Conservation (phyloP, 1,140 invertebrate genomes). For the Bombus pyrosoma region DNA sequence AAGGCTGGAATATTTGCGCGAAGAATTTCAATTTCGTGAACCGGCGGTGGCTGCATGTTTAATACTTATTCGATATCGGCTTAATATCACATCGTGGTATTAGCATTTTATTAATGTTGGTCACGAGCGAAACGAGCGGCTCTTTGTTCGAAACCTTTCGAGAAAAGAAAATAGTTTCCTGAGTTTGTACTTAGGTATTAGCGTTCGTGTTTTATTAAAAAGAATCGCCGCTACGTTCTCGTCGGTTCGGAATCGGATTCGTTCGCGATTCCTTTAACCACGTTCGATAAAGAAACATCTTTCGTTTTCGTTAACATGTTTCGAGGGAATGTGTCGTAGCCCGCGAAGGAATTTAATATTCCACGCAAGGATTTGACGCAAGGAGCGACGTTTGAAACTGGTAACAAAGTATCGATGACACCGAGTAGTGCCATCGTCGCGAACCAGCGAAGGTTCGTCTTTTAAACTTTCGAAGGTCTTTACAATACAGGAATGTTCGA, state of each 20-base stretch:
- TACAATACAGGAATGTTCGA: no score
- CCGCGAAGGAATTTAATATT: not conserved
- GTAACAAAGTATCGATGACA: no score
- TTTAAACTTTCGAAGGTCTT: not conserved
- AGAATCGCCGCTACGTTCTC: not conserved
- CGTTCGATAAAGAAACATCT: not conserved
- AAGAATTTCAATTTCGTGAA: slow-evolving; percentile 22
- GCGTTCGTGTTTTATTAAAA: slow-evolving; percentile 26
- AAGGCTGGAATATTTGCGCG: not conserved
- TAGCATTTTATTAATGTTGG: slow-evolving; percentile 47
- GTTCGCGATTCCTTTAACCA: not conserved
- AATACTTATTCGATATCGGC: slow-evolving; percentile 37
- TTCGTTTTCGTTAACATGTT: not conserved
- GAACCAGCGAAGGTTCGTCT: not conserved
- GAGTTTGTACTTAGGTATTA: not conserved
- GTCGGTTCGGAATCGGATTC: not conserved
- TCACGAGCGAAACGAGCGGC: not conserved
- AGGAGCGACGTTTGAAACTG: not conserved
- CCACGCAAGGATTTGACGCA: not conserved
- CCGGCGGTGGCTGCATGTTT: slow-evolving; percentile 10
- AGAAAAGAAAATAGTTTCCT: not conserved
- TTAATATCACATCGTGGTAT: slow-evolving; percentile 40
- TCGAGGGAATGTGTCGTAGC: not conserved
- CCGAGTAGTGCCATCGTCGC: no score
- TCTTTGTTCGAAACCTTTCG: not conserved